Evolutionary conservation across 1,140 invertebrate genomes (phyloP), one percentile per base, ranked within the genome.

Genomic region (Orius insidiosus): DNA sequence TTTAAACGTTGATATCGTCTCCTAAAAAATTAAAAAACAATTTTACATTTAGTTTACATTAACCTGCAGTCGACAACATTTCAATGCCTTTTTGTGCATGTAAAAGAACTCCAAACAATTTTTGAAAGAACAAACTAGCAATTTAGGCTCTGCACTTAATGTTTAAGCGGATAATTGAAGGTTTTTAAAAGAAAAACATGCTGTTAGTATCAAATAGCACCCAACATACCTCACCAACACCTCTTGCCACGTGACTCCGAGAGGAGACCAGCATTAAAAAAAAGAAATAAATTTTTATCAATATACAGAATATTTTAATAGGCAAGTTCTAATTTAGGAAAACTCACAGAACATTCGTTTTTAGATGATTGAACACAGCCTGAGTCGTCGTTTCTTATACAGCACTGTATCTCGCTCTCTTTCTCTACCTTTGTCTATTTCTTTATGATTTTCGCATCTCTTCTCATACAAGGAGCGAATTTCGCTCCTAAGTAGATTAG

Each of bases 401-500:
- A 97, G 59, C 93, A 97, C 93, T 0, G 90, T 96, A 57, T 93
- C 80, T 34, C 85, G 66, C 63, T 96, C 92, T 55, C 80, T 74
- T 55, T 79, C 72, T 43, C 87, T 68, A 52, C 85, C 85, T 42
- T 80, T 77, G 35, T 84, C 78, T 50, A 98, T 86, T 53, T 87
- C n/a, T n/a, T 74, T 38, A 82, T 75, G 56, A 99, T 88, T 62
- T 85, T 84, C 11, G 79, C 73, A 63, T 99, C 95, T 36, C 77
- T 69, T 49, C 94, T 66, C 95, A 99, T 99, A 64, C 96, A 99
- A 0, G 94, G 94, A 0, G 92, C 86, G 65, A 96, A 99, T 66
- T 98, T 98, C 2, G 95, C 95, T 3, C 96, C 96, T 52, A 98
- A 69, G 64, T 96, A 94, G 55, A 99, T 96, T 34, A 98, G 68